Evolutionary conservation across 1,140 invertebrate species (phyloP), one percentile per base, ranked within the genome.

Genomic region (Heliconius melpomene): DNA sequence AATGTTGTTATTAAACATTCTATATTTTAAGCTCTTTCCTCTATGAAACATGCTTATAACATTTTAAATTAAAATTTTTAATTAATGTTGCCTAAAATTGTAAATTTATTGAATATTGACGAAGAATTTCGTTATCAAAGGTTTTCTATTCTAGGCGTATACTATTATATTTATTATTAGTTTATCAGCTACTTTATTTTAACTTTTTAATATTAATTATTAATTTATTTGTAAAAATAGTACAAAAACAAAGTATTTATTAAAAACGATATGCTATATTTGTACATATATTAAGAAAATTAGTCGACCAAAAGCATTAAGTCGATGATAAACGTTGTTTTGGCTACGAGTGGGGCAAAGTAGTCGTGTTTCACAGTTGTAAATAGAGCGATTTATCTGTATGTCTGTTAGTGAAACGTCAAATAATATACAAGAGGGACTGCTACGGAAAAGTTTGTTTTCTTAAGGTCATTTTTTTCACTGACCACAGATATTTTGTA

Each of bases 321-420:
- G 1, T 46, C 7, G 16, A 73, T 46, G 38, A 50, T 73, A 23
- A 50, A 72, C 40, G 40, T 72, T 72, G 72, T 72, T 72, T 72
- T 50, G 16, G 7, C 38, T 46, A 46, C 40, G 38, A 46, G 38
- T 38, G 5, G 38, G 16, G 9, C n/a, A 26, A 73, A 26, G 72
- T 50, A 73, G 40, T 23, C 36, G 36, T 73, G 72, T 73, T 72
- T 40, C n/a, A 46, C 38, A 50, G 38, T 66, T 66, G 23, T 66
- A 29, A 66, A 66, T 66, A 26, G 23, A 23, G 23, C 57, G 11
- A 66, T 66, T 66, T 66, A 32, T 32, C 32, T 32, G 32, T 32
- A 66, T 66, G 57, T 26, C 8, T 26, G 57, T 66, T 60, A 1
- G 57, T 60, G 57, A 60, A 60, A 26, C 57, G 57, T 23, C 23